phyloP scores from a whole-genome alignment of 2,888 invertebrate genomes.

The Onthophagus sagittarius region DNA sequence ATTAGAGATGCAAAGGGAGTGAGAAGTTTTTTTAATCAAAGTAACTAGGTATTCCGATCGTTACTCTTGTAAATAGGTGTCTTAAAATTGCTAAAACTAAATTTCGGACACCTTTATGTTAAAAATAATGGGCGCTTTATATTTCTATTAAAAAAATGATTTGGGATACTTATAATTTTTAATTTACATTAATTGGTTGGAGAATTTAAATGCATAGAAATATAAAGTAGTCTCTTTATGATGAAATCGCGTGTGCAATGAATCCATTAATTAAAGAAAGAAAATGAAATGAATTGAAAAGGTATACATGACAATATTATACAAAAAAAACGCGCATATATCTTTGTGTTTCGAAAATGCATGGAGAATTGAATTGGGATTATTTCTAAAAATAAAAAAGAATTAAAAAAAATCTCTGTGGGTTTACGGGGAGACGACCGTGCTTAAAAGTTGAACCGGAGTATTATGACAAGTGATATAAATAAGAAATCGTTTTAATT shows the following conservation, averaged over 20 bases:
- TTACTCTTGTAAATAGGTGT: neutral
- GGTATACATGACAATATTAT: conserved; percentile 38
- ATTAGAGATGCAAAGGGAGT: neutral
- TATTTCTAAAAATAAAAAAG: neutral
- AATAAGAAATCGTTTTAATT: conserved; percentile 27
- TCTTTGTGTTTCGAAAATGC: conserved; percentile 22
- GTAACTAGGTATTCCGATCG: neutral
- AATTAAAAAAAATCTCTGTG: neutral
- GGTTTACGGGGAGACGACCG: conserved; percentile 5
- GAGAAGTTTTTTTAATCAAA: neutral
- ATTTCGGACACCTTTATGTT: too few species aligned
- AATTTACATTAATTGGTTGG: too few species aligned
- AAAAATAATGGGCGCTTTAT: too few species aligned
- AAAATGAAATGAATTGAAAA: too few species aligned
- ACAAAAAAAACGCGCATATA: conserved; percentile 29
- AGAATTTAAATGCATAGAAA: too few species aligned
- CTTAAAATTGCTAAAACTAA: neutral
- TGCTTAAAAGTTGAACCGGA: conserved; percentile 32
- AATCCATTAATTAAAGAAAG: too few species aligned
- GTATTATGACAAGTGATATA: conserved; percentile 42
- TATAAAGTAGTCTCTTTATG: too few species aligned
- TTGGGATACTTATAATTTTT: too few species aligned
- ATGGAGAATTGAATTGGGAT: conserved; percentile 34
- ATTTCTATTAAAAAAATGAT: too few species aligned
- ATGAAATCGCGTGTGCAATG: too few species aligned